Base-by-base conservation (phyloP, 1,140 invertebrate species). In the Pachypeltis micranthus region DNA sequence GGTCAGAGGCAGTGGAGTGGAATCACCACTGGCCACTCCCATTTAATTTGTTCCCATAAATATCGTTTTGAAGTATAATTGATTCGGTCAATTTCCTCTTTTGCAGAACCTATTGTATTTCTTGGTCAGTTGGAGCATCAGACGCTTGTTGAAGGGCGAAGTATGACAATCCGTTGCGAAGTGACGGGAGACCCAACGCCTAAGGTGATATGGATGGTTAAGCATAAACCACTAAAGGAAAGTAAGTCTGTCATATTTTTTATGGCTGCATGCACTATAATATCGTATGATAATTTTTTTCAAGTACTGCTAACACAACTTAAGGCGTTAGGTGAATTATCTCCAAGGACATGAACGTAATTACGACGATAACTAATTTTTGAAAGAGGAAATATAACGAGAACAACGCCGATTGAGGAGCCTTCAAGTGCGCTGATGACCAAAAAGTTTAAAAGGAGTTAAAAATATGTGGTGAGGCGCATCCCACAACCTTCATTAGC, bases 101-200 rank as follows among this genome's bases (percentile, higher is more conserved):
- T 59, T 59, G 4, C 29, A 59, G 57, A 31, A 28, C 57, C 57
- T 23, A 59, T 59, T n/a, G 31, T 31, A 19, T 59, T 59, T 23
- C 26, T 23, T 28, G 57, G 57, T 4, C 57, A 59, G 19, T 28
- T 29, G 2, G 26, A 28, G 29, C 7, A 29, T n/a, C 57, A 59
- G 19, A 59, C n/a, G 31, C 29, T 59, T 16, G 25, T 59, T 1
- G 57, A 59, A 59, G 57, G 57, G 2, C 57, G 31, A 59, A 59
- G 29, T 31, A 59, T 59, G 57, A 28, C 29, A 31, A 25, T 59
- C 10, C 14, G 57, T 31, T 59, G 57, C n/a, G 57, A 59, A 59
- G 57, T 59, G 1, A 28, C 26, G 10, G 57, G 57, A 1, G 57
- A 59, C 26, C 57, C 57, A 2, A 14, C 26, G 28, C 57, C 57